Percentiles rank a stretch among this genome's conserved stretches.
phyloP scores from a whole-genome alignment of 2,113 vertebrate genomes.

The Ammodytes marinus region DNA sequence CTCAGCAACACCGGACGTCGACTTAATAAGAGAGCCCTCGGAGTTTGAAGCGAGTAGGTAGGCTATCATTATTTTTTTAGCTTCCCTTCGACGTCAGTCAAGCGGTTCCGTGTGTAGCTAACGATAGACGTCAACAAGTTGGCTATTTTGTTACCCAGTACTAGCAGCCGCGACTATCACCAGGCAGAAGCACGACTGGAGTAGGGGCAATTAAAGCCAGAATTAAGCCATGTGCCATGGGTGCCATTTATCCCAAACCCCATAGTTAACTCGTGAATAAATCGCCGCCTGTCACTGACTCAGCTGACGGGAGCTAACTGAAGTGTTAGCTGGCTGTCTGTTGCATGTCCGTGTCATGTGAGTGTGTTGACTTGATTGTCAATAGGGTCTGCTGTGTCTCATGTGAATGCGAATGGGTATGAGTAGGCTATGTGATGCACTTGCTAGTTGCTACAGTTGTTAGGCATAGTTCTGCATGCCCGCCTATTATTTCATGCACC shows the following conservation, averaged over 20 bases:
- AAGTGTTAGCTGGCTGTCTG: background rate
- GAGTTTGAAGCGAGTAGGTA: background rate
- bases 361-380: conserved; percentile 45
- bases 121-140: conserved; percentile 42
- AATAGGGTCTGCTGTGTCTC: conserved; percentile 36
- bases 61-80: background rate
- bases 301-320: conserved; percentile 22
- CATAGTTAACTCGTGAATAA: rapidly evolving
- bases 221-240: background rate
- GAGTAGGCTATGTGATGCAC: too few relatives aligned
- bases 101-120: conserved; percentile 30
- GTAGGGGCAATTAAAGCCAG: rapidly evolving
- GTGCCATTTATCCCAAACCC: background rate
- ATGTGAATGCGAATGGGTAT: background rate
- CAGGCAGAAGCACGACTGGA: background rate
- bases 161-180: background rate
- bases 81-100: background rate
- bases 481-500: too few relatives aligned
- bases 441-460: too few relatives aligned
- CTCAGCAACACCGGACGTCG: background rate
- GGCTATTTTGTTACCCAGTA: conserved; percentile 27
- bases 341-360: conserved; percentile 57
- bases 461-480: too few relatives aligned
- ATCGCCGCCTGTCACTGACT: background rate
- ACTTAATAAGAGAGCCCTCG: background rate